phyloP scores from a whole-genome alignment of 2,113 vertebrate species.

The Glaucidium brasilianum region DNA sequence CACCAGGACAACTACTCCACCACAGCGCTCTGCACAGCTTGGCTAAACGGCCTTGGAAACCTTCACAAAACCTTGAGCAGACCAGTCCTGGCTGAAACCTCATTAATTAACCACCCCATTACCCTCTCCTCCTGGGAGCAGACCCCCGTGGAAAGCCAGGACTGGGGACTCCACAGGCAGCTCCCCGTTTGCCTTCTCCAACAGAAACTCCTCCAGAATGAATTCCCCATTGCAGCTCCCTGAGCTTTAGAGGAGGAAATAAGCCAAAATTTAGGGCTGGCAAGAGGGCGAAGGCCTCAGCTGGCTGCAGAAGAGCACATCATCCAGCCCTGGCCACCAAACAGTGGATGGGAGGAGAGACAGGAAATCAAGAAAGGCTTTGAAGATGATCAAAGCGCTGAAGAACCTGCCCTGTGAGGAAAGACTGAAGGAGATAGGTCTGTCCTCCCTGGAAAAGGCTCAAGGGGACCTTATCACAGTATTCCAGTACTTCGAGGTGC shows the following conservation, averaged over 20 bases:
- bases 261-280: not conserved
- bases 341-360: not conserved
- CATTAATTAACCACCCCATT: not conserved
- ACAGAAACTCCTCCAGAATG: not conserved
- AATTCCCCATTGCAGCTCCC: not conserved
- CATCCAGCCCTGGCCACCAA: not conserved
- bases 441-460: not conserved
- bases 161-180: not conserved
- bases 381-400: not conserved
- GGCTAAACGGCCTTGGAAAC: not conserved
- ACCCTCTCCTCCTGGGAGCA: not conserved
- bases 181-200: not conserved
- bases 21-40: not conserved
- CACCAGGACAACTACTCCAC: not conserved
- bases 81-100: not conserved
- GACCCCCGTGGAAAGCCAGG: not conserved
- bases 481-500: not conserved
- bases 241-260: not conserved
- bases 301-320: not conserved
- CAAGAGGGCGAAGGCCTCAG: not conserved
- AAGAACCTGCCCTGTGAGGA: not conserved
- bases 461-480: not conserved
- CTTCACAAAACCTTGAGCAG: not conserved
- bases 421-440: not conserved
- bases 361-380: not conserved